These are phyloP conservation scores for Notarius lentiginosus DNA, from an alignment of 2,113 vertebrate genomes.

Conservation along the genomic window DNA sequence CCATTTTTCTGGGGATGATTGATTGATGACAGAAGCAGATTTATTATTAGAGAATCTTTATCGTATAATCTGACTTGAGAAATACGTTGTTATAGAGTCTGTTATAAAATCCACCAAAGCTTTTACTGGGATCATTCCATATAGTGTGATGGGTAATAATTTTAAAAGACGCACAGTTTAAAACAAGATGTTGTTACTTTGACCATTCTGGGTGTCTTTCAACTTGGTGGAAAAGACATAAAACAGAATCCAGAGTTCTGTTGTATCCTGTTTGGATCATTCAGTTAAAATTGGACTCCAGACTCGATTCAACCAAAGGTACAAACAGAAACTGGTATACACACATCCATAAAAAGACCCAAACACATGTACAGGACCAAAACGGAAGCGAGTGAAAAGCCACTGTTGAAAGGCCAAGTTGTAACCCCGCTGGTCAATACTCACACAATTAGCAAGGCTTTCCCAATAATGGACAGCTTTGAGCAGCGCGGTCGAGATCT, in stretches of 20 bases:
- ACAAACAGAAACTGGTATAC: background rate
- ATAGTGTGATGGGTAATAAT: background rate
- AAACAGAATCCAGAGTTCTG: background rate
- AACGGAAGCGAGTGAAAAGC: constrained; percentile 25
- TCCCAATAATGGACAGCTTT: constrained; percentile 36
- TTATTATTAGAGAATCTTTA: background rate
- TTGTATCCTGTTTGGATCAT: background rate
- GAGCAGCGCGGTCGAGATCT: constrained; percentile 17
- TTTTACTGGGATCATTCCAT: background rate
- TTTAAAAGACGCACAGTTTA: background rate
- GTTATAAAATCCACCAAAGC: background rate
- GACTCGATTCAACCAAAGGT: background rate
- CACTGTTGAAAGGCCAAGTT: constrained; percentile 32
- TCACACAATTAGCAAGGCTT: constrained; percentile 39
- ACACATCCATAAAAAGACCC: background rate
- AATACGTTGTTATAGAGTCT: background rate
- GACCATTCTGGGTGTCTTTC: background rate
- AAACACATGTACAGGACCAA: background rate
- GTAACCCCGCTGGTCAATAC: constrained; percentile 31
- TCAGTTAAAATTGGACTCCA: background rate
- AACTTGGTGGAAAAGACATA: background rate
- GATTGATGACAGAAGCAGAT: background rate
- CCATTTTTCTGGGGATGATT: background rate
- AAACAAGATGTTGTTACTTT: background rate
- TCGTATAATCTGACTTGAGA: background rate